Conservation (phyloP, 2,113 vertebrate species). For the Eidolon helvum region DNA sequence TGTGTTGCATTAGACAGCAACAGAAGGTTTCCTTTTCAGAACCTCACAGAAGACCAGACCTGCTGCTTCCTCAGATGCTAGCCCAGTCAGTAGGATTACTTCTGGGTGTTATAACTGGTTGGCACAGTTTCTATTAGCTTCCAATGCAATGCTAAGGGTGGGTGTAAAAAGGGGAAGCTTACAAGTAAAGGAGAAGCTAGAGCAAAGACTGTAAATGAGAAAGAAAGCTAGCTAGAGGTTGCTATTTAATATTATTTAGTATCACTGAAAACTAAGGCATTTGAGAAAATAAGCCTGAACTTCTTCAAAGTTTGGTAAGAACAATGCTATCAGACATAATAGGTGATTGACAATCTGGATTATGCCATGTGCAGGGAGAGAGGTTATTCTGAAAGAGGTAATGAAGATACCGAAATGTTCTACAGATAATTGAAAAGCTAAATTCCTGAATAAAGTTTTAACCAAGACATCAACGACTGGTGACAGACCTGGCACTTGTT, state of each 20-base stretch:
- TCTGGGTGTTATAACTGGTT: neutral
- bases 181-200: neutral
- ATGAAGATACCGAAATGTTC: neutral
- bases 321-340: neutral
- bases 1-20: neutral
- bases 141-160: neutral
- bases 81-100: neutral
- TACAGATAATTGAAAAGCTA: neutral
- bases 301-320: neutral
- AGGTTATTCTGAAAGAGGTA: neutral
- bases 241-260: neutral
- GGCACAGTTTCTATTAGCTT: neutral
- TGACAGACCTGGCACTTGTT: neutral
- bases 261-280: neutral
- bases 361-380: neutral
- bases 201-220: neutral
- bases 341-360: neutral
- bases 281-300: neutral
- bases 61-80: neutral
- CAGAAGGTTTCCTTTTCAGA: constrained; percentile 8
- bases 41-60: neutral
- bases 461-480: neutral
- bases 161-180: neutral
- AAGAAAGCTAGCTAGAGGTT: neutral
- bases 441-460: constrained; percentile 32